Base-by-base conservation (phyloP, 2,888 invertebrate species). In the Ochropleura plecta region DNA sequence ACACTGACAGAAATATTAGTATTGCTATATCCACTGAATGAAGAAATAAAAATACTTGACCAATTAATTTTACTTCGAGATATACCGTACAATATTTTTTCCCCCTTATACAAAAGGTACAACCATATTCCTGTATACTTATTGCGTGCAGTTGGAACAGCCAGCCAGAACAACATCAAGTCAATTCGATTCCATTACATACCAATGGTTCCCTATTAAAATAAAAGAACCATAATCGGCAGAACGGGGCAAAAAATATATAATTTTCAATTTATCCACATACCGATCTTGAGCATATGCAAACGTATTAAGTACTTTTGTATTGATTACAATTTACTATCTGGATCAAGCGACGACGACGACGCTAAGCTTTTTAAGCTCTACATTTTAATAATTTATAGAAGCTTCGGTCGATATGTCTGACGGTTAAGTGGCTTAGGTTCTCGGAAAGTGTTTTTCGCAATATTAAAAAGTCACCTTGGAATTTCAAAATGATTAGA, bases 311-410 rank as follows among this genome's bases (percentile, higher is more conserved):
- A 76, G 77, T 83, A 79, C 78, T 75, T 84, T 81, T 79, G 65
- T 83, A 81, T 83, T 87, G 84, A 90, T 88, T 86, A 87, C 84
- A 90, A 88, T 90, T 90, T 89, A 90, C 85, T 85, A 87, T 85
- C 83, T 76, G 62, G 75, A 71, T 72, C 67, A 60, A 68, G 69
- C 42, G 46, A 55, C 59, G 18, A 51, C 59, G 14, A 51, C 12
- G 60, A 44, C 44, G 55, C 20, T 57, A 66, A 49, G 59, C 40
- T 49, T 30, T 59, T 64, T 63, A 42, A 40, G 51, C 55, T 42
- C 49, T 64, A 51, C 40, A 46, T 84, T 51, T 51, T 59, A 84
- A 65, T 81, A 78, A 83, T 82, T 57, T 68, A 51, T 66, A 78
- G 67, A 55, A 55, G 78, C 83, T 46, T 20, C 4, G 14, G 44